Percentiles rank a stretch among this genome's conserved stretches.
Conservation (phyloP, 2,113 vertebrate genomes). For the Physeter macrocephalus region DNA sequence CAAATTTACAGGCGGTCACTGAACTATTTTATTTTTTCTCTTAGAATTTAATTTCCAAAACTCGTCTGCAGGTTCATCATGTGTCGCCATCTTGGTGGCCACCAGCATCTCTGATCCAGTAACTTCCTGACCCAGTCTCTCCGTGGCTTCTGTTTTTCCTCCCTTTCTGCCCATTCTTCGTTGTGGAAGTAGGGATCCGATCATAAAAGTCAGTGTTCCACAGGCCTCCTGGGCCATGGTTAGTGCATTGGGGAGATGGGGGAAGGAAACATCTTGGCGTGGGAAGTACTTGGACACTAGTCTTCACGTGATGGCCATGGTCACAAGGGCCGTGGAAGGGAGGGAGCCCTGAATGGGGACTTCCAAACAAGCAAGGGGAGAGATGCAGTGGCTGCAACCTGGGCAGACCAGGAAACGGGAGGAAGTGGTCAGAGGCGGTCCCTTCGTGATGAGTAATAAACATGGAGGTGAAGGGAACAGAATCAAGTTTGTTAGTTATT, state of each 20-base stretch:
- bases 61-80: fast-evolving
- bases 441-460: fast-evolving
- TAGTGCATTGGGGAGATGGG: too few species aligned
- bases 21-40: background rate
- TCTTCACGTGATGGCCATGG: background rate
- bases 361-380: background rate
- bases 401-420: background rate
- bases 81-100: background rate
- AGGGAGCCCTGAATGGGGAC: background rate
- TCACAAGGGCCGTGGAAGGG: fast-evolving
- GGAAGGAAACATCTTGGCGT: background rate
- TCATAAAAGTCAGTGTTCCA: too few species aligned
- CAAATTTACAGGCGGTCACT: background rate
- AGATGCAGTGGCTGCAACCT: background rate
- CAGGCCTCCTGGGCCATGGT: background rate
- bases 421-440: background rate
- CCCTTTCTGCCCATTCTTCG: background rate
- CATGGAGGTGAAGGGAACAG: background rate
- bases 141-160: background rate
- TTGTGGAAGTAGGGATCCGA: background rate
- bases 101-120: background rate
- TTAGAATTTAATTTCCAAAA: background rate
- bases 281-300: too few species aligned
- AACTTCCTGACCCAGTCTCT: background rate
- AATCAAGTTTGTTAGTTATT: too few species aligned